Evolutionary conservation across 2,888 invertebrate genomes (phyloP), one percentile per base, ranked within the genome.

Genomic region (Meandrusa payeni): DNA sequence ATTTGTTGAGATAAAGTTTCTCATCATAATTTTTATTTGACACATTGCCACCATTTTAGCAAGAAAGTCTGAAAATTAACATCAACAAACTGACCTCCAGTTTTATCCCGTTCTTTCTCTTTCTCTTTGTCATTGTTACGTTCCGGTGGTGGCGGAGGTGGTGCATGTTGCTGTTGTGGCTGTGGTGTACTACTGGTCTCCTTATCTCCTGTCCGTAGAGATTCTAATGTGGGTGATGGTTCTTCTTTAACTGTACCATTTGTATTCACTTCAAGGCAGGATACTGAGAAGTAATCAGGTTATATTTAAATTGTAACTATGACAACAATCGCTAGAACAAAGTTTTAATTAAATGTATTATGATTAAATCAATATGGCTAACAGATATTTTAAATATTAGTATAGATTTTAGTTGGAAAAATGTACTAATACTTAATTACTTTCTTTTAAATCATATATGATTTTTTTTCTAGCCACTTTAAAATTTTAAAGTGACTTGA

Each of bases 51-150:
- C n/a, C n/a, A n/a, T n/a, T n/a, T n/a, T n/a, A n/a, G n/a, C n/a
- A n/a, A n/a, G n/a, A n/a, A n/a, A n/a, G n/a, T n/a, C n/a, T n/a
- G n/a, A n/a, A n/a, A n/a, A n/a, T n/a, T n/a, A n/a, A n/a, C n/a
- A n/a, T n/a, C 2, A 40, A 17, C 11, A 28, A 19, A 24, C 45
- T 34, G 54, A 81, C 82, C 82, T 64, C 87, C 88, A 48, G 75
- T 65, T 48, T 88, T 88, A 43, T 88, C 88, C 43, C 76, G 71
- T 1, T 88, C 88, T 59, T 87, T 86, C 34, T 88, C 87, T 36
- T 86, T 85, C 15, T 88, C 88, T 45, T 86, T 80, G 12, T 88
- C 87, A 20, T 47, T 52, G 6, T 54, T 62, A 5, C 82, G 69
- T 26, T 87, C 87, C 1, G 80, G 76, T 0, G 79, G 75, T 2